Evolutionary conservation across 2,113 vertebrate species (phyloP), one percentile per base, ranked within the genome.

Genomic region (Barbus barbus): DNA sequence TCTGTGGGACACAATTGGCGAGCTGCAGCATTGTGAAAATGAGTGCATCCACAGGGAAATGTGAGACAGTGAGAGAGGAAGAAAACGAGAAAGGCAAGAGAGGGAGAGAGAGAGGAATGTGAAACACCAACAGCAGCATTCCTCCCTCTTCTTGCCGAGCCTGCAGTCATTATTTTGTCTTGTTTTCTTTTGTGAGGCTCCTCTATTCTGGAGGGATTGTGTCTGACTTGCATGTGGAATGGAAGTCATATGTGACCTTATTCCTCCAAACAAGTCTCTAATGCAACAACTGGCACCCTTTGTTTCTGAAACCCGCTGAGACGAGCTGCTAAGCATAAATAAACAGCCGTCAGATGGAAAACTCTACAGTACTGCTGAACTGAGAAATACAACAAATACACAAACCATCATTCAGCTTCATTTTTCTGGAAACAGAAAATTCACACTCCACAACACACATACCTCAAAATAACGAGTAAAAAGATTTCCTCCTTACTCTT

Each of bases 101-200:
- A 44, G 11, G 12, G 41, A 53, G 81, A 28, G 48, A 74, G 84
- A 87, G 79, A 90, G 91, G 92, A 94, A 94, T 94, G 92, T 92
- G 92, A 94, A 94, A 94, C 91, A 93, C 92, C 93, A 94, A 94
- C 94, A 90, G 87, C 83, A 94, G 91, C 93, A 95, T 95, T 95
- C 93, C 94, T 89, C 71, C 71, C 90, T 89, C 90, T 89, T 90
- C 92, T 93, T 91, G 89, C 90, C 90, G 89, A 81, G 92, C 92
- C 92, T 92, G 91, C 89, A 91, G 93, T 92, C 87, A 84, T 90
- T 90, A 86, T 88, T 92, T 93, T 92, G 91, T 92, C 86, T 92
- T 90, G 86, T 87, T 81, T 83, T 87, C 90, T 89, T 93, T 93
- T 91, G 88, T 90, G 76, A 83, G 72, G 89, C 87, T 87, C 87